Percentiles rank a stretch among this genome's conserved stretches.
Evolutionary conservation across 2,888 invertebrate genomes (phyloP).

Genomic region (Margaritifera margaritifera): DNA sequence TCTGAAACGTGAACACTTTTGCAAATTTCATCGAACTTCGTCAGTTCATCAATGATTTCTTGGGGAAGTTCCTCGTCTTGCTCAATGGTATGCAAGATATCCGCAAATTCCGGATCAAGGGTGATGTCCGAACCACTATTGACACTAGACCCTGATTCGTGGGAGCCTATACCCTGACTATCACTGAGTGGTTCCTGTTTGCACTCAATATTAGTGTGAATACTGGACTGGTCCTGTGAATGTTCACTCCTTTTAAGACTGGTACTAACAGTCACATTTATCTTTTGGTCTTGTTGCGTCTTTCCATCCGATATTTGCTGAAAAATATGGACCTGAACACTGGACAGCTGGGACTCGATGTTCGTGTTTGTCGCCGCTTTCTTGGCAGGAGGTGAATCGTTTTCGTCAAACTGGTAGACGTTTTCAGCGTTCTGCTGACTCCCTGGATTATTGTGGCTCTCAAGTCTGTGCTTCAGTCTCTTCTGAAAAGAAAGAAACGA

Average conservation of each 20-base stretch:
- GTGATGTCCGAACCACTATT: conserved; percentile 51
- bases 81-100: conserved; percentile 82
- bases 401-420: conserved; percentile 55
- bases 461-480: conserved; percentile 61
- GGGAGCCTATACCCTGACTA: conserved; percentile 31
- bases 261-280: conserved; percentile 88
- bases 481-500: conserved; percentile 47
- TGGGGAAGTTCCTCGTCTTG: conserved; percentile 77
- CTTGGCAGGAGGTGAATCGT: conserved; percentile 39
- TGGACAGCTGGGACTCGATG: conserved; percentile 40
- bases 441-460: conserved; percentile 35
- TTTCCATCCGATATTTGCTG: conserved; percentile 75
- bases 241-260: conserved; percentile 80
- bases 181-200: conserved; percentile 79
- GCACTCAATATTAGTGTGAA: conserved; percentile 59
- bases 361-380: conserved; percentile 30
- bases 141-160: conserved; percentile 32
- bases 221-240: conserved; percentile 43
- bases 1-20: conserved; percentile 53
- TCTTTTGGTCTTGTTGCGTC: conserved; percentile 78
- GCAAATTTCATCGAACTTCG: conserved; percentile 60
- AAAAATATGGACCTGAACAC: conserved; percentile 91
- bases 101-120: conserved; percentile 50
- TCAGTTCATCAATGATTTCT: conserved; percentile 56
- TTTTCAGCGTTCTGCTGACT: conserved; percentile 39